phyloP scores from a whole-genome alignment of 2,113 vertebrate genomes.

The Python bivittatus region DNA sequence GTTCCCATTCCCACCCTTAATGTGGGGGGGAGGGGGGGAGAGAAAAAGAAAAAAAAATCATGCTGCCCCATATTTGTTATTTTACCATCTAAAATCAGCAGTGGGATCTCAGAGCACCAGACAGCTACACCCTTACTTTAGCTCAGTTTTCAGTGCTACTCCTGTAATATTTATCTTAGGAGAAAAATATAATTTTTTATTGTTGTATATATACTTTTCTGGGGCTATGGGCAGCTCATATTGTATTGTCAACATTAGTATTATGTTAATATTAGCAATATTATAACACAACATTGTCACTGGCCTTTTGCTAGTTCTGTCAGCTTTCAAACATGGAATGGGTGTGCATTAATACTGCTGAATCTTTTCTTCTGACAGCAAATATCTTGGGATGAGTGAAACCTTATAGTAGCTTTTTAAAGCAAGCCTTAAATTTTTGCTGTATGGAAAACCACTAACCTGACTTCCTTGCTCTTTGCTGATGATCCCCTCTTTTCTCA shows the following conservation, averaged over 20 bases:
- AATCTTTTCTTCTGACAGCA: background rate
- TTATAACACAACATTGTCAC: background rate
- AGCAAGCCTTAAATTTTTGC: background rate
- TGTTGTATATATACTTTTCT: too few species aligned
- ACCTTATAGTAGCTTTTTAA: background rate
- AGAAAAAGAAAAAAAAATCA: too few species aligned
- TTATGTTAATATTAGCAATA: background rate
- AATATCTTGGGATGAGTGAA: background rate
- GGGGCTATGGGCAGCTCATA: background rate
- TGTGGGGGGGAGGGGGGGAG: too few species aligned
- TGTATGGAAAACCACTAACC: background rate
- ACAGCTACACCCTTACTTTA: too few species aligned
- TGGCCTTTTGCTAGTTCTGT: background rate
- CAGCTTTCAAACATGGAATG: background rate
- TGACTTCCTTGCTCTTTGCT: background rate
- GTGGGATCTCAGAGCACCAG: too few species aligned
- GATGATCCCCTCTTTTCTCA: background rate
- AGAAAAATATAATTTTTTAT: too few species aligned
- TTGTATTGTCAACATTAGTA: background rate
- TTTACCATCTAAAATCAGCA: too few species aligned
- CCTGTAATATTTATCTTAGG: too few species aligned
- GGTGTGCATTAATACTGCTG: background rate
- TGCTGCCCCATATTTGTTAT: too few species aligned
- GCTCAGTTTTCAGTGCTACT: too few species aligned
- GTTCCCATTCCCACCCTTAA: too few species aligned